Percentiles rank a stretch among this genome's conserved stretches.
These are phyloP conservation scores for Bradypus variegatus DNA, from an alignment of 2,797 vertebrate species.

Conservation along the genomic window DNA sequence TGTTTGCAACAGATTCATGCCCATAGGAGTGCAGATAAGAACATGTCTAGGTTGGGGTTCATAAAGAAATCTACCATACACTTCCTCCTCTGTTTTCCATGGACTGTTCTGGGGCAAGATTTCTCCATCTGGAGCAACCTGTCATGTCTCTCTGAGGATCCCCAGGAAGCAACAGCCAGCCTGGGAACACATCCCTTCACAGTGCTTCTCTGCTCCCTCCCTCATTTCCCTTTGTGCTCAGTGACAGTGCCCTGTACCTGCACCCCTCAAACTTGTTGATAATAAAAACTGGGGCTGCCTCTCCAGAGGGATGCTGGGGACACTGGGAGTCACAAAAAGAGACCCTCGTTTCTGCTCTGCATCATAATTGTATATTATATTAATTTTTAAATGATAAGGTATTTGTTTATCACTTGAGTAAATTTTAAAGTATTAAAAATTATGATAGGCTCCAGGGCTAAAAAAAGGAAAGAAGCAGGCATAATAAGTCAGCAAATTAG, in stretches of 20 bases:
- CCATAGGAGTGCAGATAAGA: no score
- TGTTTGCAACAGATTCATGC: no score
- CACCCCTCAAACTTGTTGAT: not conserved
- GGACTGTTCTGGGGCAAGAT: not conserved
- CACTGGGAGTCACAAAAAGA: not conserved
- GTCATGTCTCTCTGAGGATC: not conserved
- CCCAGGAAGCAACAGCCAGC: not conserved
- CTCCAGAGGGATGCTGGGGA: not conserved
- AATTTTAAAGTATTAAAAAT: constrained; percentile 14
- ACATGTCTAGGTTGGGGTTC: no score
- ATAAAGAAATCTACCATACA: no score
- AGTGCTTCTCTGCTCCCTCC: not conserved
- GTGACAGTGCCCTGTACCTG: not conserved
- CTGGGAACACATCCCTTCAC: not conserved
- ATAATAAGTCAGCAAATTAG: not conserved
- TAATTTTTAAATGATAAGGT: not conserved
- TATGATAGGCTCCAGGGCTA: not conserved
- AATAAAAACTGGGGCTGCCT: not conserved
- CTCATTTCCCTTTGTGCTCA: not conserved
- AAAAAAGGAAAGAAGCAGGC: not conserved
- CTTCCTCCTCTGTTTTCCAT: no score
- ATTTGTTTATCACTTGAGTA: not conserved
- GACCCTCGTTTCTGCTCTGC: not conserved
- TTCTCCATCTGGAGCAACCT: not conserved
- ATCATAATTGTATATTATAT: not conserved